Evolutionary conservation across 2,797 vertebrate species (phyloP).

Genomic region (Pipistrellus pipistrellus): DNA sequence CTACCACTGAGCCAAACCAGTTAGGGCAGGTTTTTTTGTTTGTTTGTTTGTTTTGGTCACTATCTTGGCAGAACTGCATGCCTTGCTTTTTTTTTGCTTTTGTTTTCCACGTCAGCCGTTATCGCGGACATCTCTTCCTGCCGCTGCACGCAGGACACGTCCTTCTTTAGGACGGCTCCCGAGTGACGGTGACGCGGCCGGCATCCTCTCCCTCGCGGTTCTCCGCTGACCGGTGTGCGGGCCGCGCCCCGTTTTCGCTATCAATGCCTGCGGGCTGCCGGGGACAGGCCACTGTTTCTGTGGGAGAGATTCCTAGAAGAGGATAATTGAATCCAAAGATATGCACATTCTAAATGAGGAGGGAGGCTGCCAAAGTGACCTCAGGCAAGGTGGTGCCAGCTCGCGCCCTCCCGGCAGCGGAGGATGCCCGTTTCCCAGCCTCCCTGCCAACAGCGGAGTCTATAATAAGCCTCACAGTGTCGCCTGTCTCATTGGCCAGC

Average conservation of each 20-base stretch:
- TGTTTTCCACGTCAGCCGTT: background rate
- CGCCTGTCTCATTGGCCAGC: conserved; percentile 65
- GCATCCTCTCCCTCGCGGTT: background rate
- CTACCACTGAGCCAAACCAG: too few relatives aligned
- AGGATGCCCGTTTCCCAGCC: conserved; percentile 36
- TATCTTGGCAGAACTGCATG: background rate
- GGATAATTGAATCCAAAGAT: conserved; percentile 76
- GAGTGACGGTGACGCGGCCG: background rate
- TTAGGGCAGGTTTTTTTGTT: too few relatives aligned
- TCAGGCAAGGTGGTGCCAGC: conserved; percentile 66
- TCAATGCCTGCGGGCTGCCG: background rate
- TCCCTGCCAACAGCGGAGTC: conserved; percentile 68
- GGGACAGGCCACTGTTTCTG: conserved; percentile 63
- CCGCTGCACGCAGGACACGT: background rate
- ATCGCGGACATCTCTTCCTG: background rate
- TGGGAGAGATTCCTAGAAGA: conserved; percentile 82
- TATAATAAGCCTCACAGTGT: conserved; percentile 72
- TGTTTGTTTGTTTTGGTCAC: background rate
- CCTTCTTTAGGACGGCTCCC: background rate
- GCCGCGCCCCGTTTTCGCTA: background rate
- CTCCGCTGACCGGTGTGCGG: background rate
- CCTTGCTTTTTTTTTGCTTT: background rate
- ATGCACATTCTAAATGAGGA: conserved; percentile 76
- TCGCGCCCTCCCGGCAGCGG: background rate
- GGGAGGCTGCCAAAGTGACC: conserved; percentile 77